Base-by-base conservation (phyloP, 2,888 invertebrate species). In the Epinotia ramella region DNA sequence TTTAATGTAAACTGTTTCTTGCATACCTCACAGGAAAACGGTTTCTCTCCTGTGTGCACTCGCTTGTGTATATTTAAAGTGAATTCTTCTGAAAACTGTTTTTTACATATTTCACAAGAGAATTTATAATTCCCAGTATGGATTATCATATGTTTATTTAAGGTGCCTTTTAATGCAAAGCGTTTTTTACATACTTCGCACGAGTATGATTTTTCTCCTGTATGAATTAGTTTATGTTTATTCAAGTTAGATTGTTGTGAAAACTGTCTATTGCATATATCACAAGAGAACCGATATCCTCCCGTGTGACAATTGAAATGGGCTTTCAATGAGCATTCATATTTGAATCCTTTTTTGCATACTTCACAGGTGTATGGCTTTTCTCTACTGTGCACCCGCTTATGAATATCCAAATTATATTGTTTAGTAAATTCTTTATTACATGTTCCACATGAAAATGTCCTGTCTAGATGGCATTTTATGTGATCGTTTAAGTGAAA, bases 41-140 rank as follows among this genome's bases (percentile, higher is more conserved):
- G 68, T 24, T 60, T 69, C 16, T 69, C 69, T n/a, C 69, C 69
- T 24, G 69, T 60, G n/a, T 69, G 69, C 16, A 69, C 60, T n/a
- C 69, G 69, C 46, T 59, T 60, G 44, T 69, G 69, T 12, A 69
- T 24, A 16, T 59, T 60, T 24, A 69, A 28, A 44, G 46, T 60
- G 46, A 60, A 69, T 44, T 60, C 24, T 46, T 69, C 69, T 12
- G 69, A 46, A 46, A 69, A 69, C 24, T 24, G 16, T 6, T 59
- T 20, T 59, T 60, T 69, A 46, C 69, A 69, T 24, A 69, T 60
- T n/a, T 69, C 69, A 24, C 69, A 69, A 1, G 60, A 59, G 24
- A 46, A 69, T n/a, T 28, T 44, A 69, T 59, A 69, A 5, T 59
- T 13, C 11, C 69, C 59, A 6, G 69, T 69, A 24, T 69, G 69